Percentiles rank a stretch among this genome's conserved stretches.
Conservation (phyloP, 2,888 invertebrate genomes). For the Furcula furcula region DNA sequence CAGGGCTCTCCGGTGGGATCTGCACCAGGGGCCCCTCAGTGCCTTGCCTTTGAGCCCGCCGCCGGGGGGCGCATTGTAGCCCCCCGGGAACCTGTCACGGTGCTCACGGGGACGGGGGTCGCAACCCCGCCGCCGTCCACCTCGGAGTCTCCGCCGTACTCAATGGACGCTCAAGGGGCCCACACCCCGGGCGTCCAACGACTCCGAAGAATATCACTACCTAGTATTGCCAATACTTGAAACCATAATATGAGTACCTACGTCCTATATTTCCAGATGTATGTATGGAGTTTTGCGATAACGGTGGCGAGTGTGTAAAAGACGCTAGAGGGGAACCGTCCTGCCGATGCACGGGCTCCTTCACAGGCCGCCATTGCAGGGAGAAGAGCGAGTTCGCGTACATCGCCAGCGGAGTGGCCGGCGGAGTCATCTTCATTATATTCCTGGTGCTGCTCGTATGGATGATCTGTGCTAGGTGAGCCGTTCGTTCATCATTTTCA, state of each 20-base stretch:
- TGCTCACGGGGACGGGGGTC: too few species aligned
- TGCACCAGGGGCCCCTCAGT: too few species aligned
- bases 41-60: too few species aligned
- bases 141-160: too few species aligned
- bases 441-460: conserved; percentile 95
- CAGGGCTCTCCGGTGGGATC: too few species aligned
- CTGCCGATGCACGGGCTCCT: conserved; percentile 95
- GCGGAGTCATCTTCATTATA: conserved; percentile 96
- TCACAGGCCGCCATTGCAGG: conserved; percentile 93
- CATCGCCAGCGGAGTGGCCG: conserved; percentile 96
- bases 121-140: too few species aligned
- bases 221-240: neutral
- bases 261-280: conserved; percentile 83
- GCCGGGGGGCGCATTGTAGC: too few species aligned
- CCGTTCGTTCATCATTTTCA: too few species aligned
- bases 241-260: neutral
- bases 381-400: conserved; percentile 98
- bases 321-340: conserved; percentile 91
- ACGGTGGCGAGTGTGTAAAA: conserved; percentile 94
- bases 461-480: conserved; percentile 98
- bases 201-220: too few species aligned
- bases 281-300: conserved; percentile 93
- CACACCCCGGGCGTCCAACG: too few species aligned
- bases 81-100: too few species aligned
- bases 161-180: too few species aligned